Base-by-base conservation (phyloP, 2,113 vertebrate species). In the Potamarius usumacintae region DNA sequence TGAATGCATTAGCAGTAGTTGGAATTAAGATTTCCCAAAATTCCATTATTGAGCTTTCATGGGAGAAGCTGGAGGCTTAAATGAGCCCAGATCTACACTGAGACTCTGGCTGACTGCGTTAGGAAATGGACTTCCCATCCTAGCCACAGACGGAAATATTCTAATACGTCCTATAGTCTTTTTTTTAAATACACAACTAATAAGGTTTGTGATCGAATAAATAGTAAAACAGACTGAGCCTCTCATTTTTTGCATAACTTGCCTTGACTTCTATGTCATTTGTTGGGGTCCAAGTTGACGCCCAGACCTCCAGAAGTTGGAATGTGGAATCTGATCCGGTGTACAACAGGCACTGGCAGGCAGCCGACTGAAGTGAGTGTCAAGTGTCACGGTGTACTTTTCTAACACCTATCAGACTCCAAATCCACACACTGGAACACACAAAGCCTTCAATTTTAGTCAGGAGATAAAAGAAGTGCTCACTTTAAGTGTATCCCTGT, bases 321-420 rank as follows among this genome's bases (percentile, higher is more conserved):
- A 82, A 82, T 82, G 79, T 82, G 79, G 58, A 82, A 82, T 62
- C 55, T 60, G 78, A 81, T 81, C 55, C 78, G 11, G 1, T 60
- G 27, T 60, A 81, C 78, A 81, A 60, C 78, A 81, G 79, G 62
- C 57, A 48, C 79, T 62, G 79, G 58, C 79, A 82, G 30, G 34
- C 78, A 81, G 78, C 20, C 30, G 79, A 82, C 30, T 14, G 57
- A 34, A 82, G 30, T 62, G 79, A 58, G 79, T 62, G 57, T 82
- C 79, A 82, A 62, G 30, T 82, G 79, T 82, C 79, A 48, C 79
- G 62, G 8, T 58, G 79, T 14, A 82, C 57, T 82, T 82, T 62
- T 62, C 30, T 62, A 62, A 62, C 10, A 5, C 11, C 57, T 62
- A 48, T 42, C 79, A 82, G 57, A 42, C 79, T 48, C 34, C 0